Evolutionary conservation across 2,113 vertebrate species (phyloP), one percentile per base, ranked within the genome.

Genomic region (Athene cunicularia): DNA sequence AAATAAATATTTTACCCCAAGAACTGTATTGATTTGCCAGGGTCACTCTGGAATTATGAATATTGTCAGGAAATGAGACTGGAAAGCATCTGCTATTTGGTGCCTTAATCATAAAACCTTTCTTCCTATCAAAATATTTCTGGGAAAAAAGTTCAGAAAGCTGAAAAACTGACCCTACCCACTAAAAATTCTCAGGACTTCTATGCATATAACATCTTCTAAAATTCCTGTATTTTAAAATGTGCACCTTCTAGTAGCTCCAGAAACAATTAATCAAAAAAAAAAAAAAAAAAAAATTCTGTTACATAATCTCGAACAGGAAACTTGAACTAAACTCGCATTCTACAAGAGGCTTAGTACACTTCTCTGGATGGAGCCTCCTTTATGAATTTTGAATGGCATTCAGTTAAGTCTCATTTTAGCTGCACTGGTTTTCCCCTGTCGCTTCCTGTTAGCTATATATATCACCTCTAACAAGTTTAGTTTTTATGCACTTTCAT

Each of bases 401-500:
- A 62, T 52, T 71, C 32, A n/a, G 26, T 68, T 53, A 53, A 62
- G 55, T 73, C 27, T 86, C 64, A 33, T 11, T 79, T 81, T 80
- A 74, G 64, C 72, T 58, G 39, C 33, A 67, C 35, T 90, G 64
- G 19, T 72, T 95, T 93, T n/a, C 12, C 60, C 32, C 67, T 8
- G 3, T 92, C 35, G 0, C 26, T 73, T 85, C 58, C 87, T 86
- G 45, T 92, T 88, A 75, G 55, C 41, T 86, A 80, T 28, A 71
- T 66, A 49, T 60, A 93, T 88, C 91, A 75, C 59, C 83, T 97
- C 88, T 95, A 98, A 97, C 92, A 97, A 97, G 88, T 76, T 91
- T 91, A 91, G 73, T 33, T 96, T 96, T 98, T 97, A 95, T 91
- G 87, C 77, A 53, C 66, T 97, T 97, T 94, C 83, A 85, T 95